Evolutionary conservation across 2,888 invertebrate genomes (phyloP).

Genomic region (Leistus spinibarbis): DNA sequence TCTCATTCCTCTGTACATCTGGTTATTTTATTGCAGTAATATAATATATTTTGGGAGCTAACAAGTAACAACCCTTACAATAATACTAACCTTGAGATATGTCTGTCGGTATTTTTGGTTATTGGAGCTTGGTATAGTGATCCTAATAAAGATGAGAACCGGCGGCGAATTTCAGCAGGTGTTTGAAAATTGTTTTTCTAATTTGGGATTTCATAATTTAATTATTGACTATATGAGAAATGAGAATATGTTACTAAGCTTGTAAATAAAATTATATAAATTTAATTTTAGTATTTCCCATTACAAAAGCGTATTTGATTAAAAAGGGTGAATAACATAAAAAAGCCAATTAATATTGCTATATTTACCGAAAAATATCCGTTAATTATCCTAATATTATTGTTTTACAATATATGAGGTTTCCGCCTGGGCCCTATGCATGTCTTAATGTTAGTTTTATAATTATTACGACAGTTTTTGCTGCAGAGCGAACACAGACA

Average conservation of each 20-base stretch:
- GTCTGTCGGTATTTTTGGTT: background rate
- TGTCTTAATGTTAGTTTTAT: no score
- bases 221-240: no score
- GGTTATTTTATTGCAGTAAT: background rate
- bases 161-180: background rate
- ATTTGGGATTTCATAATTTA: background rate
- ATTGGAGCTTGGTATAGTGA: background rate
- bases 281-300: background rate
- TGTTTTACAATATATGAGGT: no score
- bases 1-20: background rate
- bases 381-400: no score
- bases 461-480: no score
- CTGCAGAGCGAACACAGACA: no score
- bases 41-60: background rate
- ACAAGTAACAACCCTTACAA: background rate
- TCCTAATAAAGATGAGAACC: background rate
- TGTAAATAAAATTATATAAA: background rate
- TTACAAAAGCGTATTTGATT: background rate
- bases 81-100: background rate
- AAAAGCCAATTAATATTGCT: no score
- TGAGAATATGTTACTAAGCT: background rate
- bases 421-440: no score
- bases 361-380: no score
- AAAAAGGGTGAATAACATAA: background rate
- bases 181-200: background rate